phyloP scores from a whole-genome alignment of 2,888 invertebrate genomes.

The Orthonychiurus folsomi region DNA sequence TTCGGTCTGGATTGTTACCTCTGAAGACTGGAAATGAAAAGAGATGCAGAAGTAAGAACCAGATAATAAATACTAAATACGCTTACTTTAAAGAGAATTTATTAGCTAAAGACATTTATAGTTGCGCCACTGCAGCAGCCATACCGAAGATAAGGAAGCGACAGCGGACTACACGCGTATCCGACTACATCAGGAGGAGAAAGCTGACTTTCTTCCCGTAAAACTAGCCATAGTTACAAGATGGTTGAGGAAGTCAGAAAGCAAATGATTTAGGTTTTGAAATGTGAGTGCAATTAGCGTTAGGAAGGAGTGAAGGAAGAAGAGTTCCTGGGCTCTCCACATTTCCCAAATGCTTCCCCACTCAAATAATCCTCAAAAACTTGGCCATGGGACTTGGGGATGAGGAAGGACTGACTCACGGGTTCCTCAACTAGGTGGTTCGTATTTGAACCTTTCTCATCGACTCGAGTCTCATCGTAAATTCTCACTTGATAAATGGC shows the following conservation, averaged over 20 bases:
- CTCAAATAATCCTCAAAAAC: not conserved
- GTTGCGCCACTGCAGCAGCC: too few species aligned
- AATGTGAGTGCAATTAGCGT: slow-evolving; percentile 29
- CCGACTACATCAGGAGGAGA: too few species aligned
- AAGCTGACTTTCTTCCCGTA: too few species aligned
- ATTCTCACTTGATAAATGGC: slow-evolving; percentile 35
- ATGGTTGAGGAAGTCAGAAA: slow-evolving; percentile 1
- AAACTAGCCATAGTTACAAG: too few species aligned
- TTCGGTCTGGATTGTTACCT: too few species aligned
- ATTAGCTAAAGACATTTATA: too few species aligned
- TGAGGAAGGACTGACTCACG: too few species aligned
- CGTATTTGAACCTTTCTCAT: slow-evolving; percentile 10
- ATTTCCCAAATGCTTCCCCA: not conserved
- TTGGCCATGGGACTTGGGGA: too few species aligned
- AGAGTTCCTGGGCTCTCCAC: slow-evolving; percentile 7
- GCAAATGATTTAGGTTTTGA: slow-evolving; percentile 21
- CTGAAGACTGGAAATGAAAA: slow-evolving; percentile 4
- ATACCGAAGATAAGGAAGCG: too few species aligned
- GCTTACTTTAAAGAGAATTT: too few species aligned
- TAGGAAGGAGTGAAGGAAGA: slow-evolving; percentile 16
- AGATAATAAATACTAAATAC: too few species aligned
- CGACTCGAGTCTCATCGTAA: slow-evolving; percentile 23
- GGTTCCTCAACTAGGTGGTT: slow-evolving; percentile 2
- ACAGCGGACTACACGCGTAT: too few species aligned
- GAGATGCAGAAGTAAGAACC: not conserved